phyloP scores from a whole-genome alignment of 2,888 invertebrate species.

The Agrotis exclamationis region DNA sequence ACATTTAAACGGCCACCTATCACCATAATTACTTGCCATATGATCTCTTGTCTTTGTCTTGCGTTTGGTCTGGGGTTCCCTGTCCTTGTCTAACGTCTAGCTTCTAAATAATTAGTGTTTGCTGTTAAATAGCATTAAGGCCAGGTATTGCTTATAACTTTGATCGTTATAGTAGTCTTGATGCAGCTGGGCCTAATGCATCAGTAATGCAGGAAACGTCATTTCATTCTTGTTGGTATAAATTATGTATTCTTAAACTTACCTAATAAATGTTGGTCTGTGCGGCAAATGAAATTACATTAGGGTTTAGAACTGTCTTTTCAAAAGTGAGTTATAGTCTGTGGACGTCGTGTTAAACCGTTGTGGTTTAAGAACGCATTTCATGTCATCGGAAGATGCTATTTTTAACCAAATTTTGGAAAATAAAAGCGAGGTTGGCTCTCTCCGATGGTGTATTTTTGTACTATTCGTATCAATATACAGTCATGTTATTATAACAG shows the following conservation, averaged over 20 bases:
- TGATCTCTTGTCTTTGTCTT: slow-evolving; percentile 68
- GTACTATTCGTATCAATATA: slow-evolving; percentile 21
- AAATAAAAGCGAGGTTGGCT: slow-evolving; percentile 21
- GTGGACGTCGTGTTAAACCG: slow-evolving; percentile 1
- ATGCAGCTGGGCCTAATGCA: slow-evolving; percentile 67
- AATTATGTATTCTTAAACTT: slow-evolving; percentile 22
- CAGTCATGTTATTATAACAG: slow-evolving; percentile 38
- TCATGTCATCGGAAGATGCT: slow-evolving; percentile 16
- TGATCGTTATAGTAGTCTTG: slow-evolving; percentile 66
- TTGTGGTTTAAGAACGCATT: background rate
- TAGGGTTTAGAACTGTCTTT: background rate
- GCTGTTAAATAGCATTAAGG: slow-evolving; percentile 68
- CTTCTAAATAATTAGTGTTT: slow-evolving; percentile 69
- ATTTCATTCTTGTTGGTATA: slow-evolving; percentile 49
- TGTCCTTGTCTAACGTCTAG: slow-evolving; percentile 70
- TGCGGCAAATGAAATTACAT: slow-evolving; percentile 9
- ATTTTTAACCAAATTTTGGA: slow-evolving; percentile 33
- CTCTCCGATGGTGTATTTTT: slow-evolving; percentile 26
- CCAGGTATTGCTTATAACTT: slow-evolving; percentile 65
- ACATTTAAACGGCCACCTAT: slow-evolving; percentile 83
- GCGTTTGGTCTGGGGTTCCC: slow-evolving; percentile 51
- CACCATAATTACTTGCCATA: slow-evolving; percentile 74
- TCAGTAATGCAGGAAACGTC: slow-evolving; percentile 65
- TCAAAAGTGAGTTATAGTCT: background rate
- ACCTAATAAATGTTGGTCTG: slow-evolving; percentile 23